Evolutionary conservation across 2,113 vertebrate species (phyloP), one percentile per base, ranked within the genome.

Genomic region (Muntiacus reevesi): DNA sequence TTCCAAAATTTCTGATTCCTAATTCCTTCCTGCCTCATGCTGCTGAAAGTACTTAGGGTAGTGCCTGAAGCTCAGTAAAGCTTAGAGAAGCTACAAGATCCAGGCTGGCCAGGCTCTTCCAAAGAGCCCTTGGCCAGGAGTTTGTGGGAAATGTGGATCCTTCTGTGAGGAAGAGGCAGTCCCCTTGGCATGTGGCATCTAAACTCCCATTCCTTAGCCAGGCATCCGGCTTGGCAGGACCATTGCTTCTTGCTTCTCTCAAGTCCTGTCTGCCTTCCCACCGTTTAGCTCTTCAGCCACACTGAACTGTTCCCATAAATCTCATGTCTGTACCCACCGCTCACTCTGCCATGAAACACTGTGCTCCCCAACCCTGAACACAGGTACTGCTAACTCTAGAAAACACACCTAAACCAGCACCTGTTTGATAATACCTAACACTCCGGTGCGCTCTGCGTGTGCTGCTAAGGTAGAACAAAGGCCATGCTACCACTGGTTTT

Each of bases 371-470:
- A 0, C 5, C 19, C 40, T 79, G 50, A 5, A 3, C 17, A 0
- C 28, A 67, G 27, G 19, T n/a, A 3, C 40, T 50, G 47, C 45
- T 82, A 12, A 59, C 78, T 57, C 90, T 55, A 23, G 19, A 59
- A 79, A 76, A 30, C 6, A 36, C 50, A 9, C 14, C 23, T 28
- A 43, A 64, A 55, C 28, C 7, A 4, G 33, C 28, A 4, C 10
- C 23, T 93, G 36, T 55, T 2, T 21, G 17, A 23, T 16, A 27
- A 40, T 30, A 21, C n/a, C 81, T 40, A 64, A 33, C 12, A 12
- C 4, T 6, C 21, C 14, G 12, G 12, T 27, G 21, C 0, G 0
- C 19, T 79, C 50, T 19, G 10, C 3, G 5, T 13, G n/a, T 6
- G 1, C 30, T 2, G 10, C 13, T 30, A 1, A 16, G 12, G 17